Evolutionary conservation across 2,888 invertebrate genomes (phyloP).

Genomic region (Synergus gifuensis): DNA sequence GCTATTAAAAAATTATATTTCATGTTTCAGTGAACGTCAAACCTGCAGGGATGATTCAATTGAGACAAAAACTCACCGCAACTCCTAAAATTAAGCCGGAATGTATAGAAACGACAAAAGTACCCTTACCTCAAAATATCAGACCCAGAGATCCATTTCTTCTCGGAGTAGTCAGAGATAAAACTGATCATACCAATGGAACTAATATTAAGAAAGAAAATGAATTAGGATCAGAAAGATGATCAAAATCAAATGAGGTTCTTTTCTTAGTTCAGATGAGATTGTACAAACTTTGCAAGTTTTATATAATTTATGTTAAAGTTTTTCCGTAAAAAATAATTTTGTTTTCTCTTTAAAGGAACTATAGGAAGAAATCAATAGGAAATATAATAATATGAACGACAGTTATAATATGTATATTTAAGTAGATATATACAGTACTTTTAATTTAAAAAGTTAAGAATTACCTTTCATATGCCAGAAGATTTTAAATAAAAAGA

Average conservation of each 20-base stretch:
- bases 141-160: constrained; percentile 57
- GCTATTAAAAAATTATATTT: constrained; percentile 5
- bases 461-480: neutral
- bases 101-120: constrained; percentile 28
- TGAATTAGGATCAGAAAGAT: neutral
- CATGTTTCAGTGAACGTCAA: constrained; percentile 55
- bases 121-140: constrained; percentile 57
- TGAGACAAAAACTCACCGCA: constrained; percentile 54
- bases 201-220: constrained; percentile 12
- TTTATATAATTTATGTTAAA: neutral
- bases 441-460: neutral
- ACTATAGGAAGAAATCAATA: neutral
- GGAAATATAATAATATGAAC: neutral
- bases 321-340: neutral
- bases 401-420: neutral
- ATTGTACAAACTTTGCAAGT: neutral
- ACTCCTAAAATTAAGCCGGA: constrained; percentile 30
- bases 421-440: neutral
- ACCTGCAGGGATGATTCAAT: constrained; percentile 50
- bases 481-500: neutral
- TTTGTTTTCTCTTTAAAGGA: neutral
- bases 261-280: neutral
- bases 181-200: neutral
- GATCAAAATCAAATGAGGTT: neutral
- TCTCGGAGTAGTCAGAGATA: constrained; percentile 47